A percentile compares a stretch with the other conserved stretches of the same genome.
Evolutionary conservation across 2,113 vertebrate species (phyloP).

Genomic region (Tichodroma muraria): DNA sequence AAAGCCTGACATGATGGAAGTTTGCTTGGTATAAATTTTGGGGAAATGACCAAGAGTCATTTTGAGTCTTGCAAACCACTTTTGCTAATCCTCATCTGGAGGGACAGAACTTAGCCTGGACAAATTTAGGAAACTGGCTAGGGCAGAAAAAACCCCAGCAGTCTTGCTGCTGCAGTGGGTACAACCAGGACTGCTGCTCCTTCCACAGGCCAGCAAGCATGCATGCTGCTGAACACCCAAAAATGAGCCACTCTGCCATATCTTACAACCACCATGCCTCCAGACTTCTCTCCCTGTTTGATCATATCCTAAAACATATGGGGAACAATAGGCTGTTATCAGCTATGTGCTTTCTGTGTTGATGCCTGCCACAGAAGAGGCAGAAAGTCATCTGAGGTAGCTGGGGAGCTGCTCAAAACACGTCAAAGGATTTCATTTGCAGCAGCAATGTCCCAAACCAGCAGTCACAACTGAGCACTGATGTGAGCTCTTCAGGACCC

Average conservation of each 20-base stretch:
- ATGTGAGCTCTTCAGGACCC: neutral
- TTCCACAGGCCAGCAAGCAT: neutral
- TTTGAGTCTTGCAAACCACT: neutral
- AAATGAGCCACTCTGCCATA: neutral
- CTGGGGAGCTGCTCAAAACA: neutral
- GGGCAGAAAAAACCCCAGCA: neutral
- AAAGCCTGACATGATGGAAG: rapidly evolving
- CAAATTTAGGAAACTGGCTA: neutral
- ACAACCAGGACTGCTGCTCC: neutral
- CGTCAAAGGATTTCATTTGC: neutral
- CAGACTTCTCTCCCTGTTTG: neutral
- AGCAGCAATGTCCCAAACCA: neutral
- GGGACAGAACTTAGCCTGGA: neutral
- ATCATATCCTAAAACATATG: neutral
- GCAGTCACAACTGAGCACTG: neutral
- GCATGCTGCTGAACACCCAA: neutral
- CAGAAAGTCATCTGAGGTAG: neutral
- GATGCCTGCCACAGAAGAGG: neutral
- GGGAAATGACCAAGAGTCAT: neutral
- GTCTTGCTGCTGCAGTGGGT: neutral
- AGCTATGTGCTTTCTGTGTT: neutral
- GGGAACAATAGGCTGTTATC: neutral
- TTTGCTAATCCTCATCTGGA: neutral
- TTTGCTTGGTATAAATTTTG: neutral
- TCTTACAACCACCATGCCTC: neutral